Evolutionary conservation across 2,888 invertebrate genomes (phyloP).

Genomic region (Muschampia staudingeri): DNA sequence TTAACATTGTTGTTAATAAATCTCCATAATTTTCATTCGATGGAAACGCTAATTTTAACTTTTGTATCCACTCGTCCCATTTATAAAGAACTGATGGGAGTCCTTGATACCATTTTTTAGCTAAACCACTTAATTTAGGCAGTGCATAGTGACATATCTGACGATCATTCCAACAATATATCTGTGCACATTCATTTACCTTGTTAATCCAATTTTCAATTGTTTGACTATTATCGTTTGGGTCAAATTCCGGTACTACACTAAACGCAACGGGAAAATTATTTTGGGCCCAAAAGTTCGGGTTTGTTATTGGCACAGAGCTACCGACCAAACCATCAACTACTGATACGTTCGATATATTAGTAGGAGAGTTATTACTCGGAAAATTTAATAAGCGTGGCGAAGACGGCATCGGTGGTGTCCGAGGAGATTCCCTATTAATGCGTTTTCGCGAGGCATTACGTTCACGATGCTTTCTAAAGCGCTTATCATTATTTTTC

Average conservation of each 20-base stretch:
- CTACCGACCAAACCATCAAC: neutral
- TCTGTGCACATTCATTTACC: constrained; percentile 57
- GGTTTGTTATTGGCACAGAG: neutral
- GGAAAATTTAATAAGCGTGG: neutral
- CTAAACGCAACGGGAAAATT: constrained; percentile 20
- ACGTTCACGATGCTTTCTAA: neutral
- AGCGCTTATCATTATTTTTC: neutral
- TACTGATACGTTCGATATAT: neutral
- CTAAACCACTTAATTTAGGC: constrained; percentile 62
- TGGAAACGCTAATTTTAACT: constrained; percentile 64
- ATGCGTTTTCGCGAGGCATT: neutral
- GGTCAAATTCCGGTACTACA: constrained; percentile 64
- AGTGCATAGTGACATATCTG: constrained; percentile 64
- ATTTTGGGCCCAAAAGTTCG: neutral
- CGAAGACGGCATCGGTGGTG: neutral
- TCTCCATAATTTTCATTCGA: constrained; percentile 65
- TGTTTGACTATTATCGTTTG: constrained; percentile 59
- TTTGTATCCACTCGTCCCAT: constrained; percentile 66
- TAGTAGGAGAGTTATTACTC: neutral
- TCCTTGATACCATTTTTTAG: constrained; percentile 66
- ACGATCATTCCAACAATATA: constrained; percentile 64
- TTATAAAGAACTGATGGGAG: constrained; percentile 63
- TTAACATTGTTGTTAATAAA: constrained; percentile 58
- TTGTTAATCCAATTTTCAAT: constrained; percentile 64
- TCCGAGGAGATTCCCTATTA: neutral